A percentile compares a stretch with the other conserved stretches of the same genome.
Evolutionary conservation across 2,113 vertebrate species (phyloP).

Genomic region (Felis chaus): DNA sequence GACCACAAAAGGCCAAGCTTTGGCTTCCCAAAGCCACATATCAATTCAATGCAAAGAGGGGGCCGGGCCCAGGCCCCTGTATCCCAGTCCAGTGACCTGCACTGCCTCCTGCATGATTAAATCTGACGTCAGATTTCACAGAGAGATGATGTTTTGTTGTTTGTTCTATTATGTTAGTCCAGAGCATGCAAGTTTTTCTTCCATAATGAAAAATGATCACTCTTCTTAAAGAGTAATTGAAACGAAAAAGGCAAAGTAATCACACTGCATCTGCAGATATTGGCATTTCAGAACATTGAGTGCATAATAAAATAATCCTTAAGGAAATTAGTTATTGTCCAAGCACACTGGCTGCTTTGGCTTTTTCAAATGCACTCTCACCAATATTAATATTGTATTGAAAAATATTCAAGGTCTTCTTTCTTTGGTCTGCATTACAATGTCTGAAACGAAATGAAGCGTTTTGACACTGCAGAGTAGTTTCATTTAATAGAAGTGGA

Average conservation of each 20-base stretch:
- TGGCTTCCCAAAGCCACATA: background rate
- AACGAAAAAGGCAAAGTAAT: slow-evolving; percentile 60
- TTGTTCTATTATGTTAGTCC: slow-evolving; percentile 60
- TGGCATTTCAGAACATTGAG: slow-evolving; percentile 57
- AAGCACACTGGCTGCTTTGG: slow-evolving; percentile 32
- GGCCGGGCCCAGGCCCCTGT: background rate
- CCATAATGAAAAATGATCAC: slow-evolving; percentile 65
- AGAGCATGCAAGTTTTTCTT: slow-evolving; percentile 38
- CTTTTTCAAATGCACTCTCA: slow-evolving; percentile 31
- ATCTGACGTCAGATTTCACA: slow-evolving; percentile 55
- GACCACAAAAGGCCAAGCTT: background rate
- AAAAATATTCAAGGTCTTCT: slow-evolving; percentile 51
- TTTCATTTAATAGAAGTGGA: background rate
- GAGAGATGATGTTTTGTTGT: slow-evolving; percentile 46
- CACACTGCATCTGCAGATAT: slow-evolving; percentile 55
- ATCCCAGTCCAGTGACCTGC: background rate
- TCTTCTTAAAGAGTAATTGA: slow-evolving; percentile 57
- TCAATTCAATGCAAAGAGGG: background rate
- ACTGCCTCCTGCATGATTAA: slow-evolving; percentile 49
- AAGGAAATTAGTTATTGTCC: slow-evolving; percentile 67
- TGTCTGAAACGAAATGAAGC: background rate
- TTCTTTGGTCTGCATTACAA: slow-evolving; percentile 31
- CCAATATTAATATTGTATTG: slow-evolving; percentile 17
- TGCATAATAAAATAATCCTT: slow-evolving; percentile 63
- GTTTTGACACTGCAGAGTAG: background rate